Conservation (phyloP, 2,888 invertebrate genomes). For the Parnassius glacialis region DNA sequence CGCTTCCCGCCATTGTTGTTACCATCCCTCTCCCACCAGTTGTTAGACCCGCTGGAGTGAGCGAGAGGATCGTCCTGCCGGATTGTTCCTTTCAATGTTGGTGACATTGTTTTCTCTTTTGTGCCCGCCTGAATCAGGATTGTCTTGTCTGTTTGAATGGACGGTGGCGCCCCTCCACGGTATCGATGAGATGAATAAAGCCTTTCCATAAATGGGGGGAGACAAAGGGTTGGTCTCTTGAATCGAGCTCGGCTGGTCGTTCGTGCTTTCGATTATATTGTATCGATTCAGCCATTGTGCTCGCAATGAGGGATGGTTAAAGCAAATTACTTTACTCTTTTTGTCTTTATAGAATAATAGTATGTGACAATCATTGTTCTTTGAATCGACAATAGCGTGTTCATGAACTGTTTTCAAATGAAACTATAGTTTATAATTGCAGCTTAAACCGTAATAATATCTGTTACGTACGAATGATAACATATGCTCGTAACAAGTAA, state of each 20-base stretch:
- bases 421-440: slow-evolving; percentile 8
- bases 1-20: slow-evolving; percentile 77
- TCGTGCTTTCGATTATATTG: slow-evolving; percentile 76
- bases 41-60: slow-evolving; percentile 46
- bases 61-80: slow-evolving; percentile 70
- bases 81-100: slow-evolving; percentile 81
- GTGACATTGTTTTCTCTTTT: slow-evolving; percentile 81
- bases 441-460: no score
- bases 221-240: slow-evolving; percentile 80
- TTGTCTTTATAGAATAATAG: slow-evolving; percentile 48
- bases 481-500: no score
- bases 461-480: no score
- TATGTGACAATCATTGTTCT: slow-evolving; percentile 30
- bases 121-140: slow-evolving; percentile 78
- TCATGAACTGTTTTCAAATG: slow-evolving; percentile 2
- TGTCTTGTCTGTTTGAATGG: slow-evolving; percentile 80
- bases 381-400: slow-evolving; percentile 12
- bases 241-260: slow-evolving; percentile 76
- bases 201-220: slow-evolving; percentile 75
- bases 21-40: slow-evolving; percentile 49
- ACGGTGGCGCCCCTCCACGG: slow-evolving; percentile 77
- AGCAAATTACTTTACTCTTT: slow-evolving; percentile 78
- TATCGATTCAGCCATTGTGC: slow-evolving; percentile 76
- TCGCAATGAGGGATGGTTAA: slow-evolving; percentile 74
- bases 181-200: slow-evolving; percentile 66